Conservation (phyloP, 2,888 invertebrate species). For the Rapana venosa region DNA sequence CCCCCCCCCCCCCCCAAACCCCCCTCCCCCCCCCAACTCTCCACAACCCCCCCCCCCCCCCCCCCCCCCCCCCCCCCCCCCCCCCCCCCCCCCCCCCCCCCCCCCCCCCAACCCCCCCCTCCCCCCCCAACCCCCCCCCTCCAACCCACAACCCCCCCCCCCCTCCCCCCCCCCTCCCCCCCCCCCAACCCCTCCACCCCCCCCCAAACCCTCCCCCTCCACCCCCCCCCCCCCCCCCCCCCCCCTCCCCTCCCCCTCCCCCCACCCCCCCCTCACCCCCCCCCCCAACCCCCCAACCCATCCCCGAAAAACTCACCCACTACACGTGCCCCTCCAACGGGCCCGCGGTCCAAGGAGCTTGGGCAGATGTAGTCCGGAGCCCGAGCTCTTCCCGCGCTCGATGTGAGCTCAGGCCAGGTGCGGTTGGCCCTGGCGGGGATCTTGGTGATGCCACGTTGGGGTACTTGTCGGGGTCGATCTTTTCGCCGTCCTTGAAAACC, state of each 20-base stretch:
- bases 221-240: not conserved
- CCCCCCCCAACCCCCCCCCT: not conserved
- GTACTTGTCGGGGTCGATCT: slow-evolving; percentile 62
- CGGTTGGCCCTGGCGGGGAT: slow-evolving; percentile 64
- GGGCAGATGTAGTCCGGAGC: slow-evolving; percentile 73
- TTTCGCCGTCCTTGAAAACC: slow-evolving; percentile 72
- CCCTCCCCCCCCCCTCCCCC: not conserved
- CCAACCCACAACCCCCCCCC: not conserved
- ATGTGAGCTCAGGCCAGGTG: slow-evolving; percentile 70
- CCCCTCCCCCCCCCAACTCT: too few species aligned
- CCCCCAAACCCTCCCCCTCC: not conserved
- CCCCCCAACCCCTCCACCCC: not conserved
- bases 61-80: too few species aligned
- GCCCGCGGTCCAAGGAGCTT: slow-evolving; percentile 66
- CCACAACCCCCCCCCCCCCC: too few species aligned
- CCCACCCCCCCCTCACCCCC: not conserved
- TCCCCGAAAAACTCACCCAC: slow-evolving; percentile 62
- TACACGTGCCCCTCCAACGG: slow-evolving; percentile 68
- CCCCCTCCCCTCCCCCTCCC: not conserved
- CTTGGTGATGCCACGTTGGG: slow-evolving; percentile 71
- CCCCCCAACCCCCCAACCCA: not conserved
- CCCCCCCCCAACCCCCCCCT: not conserved
- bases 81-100: too few species aligned
- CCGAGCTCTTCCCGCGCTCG: slow-evolving; percentile 62
- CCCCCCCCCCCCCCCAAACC: too few species aligned